A percentile compares a stretch with the other conserved stretches of the same genome.
These are phyloP conservation scores for Nyctibius grandis DNA, from an alignment of 2,797 vertebrate genomes.

Conservation along the genomic window DNA sequence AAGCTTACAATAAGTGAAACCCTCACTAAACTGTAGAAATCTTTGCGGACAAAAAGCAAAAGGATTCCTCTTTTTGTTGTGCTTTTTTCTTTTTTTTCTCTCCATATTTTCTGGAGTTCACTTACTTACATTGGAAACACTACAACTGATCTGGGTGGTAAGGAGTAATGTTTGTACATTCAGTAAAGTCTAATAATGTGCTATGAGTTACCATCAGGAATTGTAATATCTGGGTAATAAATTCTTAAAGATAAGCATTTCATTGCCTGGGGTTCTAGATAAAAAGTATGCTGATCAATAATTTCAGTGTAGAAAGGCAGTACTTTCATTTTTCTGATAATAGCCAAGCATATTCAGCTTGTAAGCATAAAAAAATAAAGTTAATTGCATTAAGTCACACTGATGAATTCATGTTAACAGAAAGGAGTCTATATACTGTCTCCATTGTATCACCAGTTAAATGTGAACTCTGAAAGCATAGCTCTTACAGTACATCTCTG, in stretches of 20 bases:
- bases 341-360: neutral
- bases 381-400: neutral
- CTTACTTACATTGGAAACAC: neutral
- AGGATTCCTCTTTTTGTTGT: neutral
- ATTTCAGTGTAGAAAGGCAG: neutral
- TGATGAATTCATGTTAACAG: neutral
- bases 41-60: neutral
- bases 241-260: neutral
- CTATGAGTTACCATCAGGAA: neutral
- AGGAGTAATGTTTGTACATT: neutral
- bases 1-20: neutral
- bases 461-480: neutral
- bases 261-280: neutral
- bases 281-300: neutral
- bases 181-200: neutral
- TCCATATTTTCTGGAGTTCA: neutral
- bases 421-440: neutral
- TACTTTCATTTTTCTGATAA: neutral
- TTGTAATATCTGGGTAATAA: neutral
- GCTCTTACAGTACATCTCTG: neutral
- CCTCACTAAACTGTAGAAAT: neutral
- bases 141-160: neutral
- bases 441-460: neutral
- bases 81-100: neutral
- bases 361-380: neutral